Conservation (phyloP, 1,140 invertebrate species). For the Drosophila yakuba region DNA sequence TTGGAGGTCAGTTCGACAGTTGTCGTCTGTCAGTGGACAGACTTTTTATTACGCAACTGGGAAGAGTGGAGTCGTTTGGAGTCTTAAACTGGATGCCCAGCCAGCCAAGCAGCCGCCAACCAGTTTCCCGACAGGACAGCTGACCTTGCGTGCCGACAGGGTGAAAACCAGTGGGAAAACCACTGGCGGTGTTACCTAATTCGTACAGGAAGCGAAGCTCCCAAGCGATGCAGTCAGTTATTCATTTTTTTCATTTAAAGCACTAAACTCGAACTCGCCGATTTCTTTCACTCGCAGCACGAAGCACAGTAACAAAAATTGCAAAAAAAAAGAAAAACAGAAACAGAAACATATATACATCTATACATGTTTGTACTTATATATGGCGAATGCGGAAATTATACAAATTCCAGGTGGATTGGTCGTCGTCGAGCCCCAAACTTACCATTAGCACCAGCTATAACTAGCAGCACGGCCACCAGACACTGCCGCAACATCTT, state of each 20-base stretch:
- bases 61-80: conserved; percentile 7
- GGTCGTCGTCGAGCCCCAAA: conserved; percentile 10
- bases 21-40: conserved; percentile 23
- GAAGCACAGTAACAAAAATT: conserved; percentile 37
- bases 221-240: conserved; percentile 3
- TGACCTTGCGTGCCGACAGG: conserved; percentile 58
- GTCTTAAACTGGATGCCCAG: not conserved
- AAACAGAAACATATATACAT: not conserved
- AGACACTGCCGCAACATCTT: conserved; percentile 71
- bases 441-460: conserved; percentile 60
- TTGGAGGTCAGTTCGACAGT: conserved; percentile 69
- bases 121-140: conserved; percentile 25
- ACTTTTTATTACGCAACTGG: conserved; percentile 63
- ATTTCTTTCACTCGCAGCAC: conserved; percentile 36
- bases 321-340: not conserved
- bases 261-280: conserved; percentile 12
- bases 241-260: not conserved
- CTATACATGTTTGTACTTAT: not conserved
- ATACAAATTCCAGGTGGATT: not conserved
- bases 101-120: not conserved
- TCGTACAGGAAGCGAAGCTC: conserved; percentile 38
- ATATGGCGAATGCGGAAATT: conserved; percentile 50
- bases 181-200: conserved; percentile 70
- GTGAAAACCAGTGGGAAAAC: conserved; percentile 62
- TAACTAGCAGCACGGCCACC: conserved; percentile 51